Conservation (phyloP, 2,113 vertebrate species). For the Benthochromis sp. region DNA sequence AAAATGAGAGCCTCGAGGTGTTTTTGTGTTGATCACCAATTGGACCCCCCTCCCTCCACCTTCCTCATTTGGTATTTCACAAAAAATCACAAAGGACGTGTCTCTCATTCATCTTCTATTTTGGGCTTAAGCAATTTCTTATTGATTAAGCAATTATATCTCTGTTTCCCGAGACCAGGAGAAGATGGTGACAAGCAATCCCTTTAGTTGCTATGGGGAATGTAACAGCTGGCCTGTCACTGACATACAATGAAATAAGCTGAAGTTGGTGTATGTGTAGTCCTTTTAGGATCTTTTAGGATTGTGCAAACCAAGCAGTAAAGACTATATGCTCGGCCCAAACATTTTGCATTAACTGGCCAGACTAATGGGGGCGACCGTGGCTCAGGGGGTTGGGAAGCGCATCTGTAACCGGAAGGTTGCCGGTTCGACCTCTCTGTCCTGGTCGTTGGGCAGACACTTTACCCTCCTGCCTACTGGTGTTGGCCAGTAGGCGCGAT, state of each 20-base stretch:
- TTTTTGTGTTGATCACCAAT: slow-evolving; percentile 2
- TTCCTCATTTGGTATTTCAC: not conserved
- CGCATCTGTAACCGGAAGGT: too few species aligned
- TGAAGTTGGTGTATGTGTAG: not conserved
- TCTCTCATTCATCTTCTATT: not conserved
- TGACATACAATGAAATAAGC: not conserved
- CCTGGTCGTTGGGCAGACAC: too few species aligned
- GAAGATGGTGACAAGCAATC: not conserved
- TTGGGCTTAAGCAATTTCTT: not conserved
- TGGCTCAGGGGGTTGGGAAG: too few species aligned
- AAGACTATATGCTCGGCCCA: not conserved
- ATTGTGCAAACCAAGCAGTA: not conserved
- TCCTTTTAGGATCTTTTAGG: not conserved
- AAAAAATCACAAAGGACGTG: not conserved
- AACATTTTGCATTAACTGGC: not conserved
- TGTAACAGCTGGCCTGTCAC: not conserved
- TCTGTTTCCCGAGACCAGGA: not conserved
- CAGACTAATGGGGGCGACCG: not conserved
- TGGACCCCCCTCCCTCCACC: not conserved
- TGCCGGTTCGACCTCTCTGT: too few species aligned
- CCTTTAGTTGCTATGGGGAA: not conserved
- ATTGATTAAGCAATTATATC: slow-evolving; percentile 16
- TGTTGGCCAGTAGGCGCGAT: too few species aligned
- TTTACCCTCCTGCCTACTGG: too few species aligned
- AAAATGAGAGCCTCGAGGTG: not conserved